A percentile compares a stretch with the other conserved stretches of the same genome.
These are phyloP conservation scores for Acronicta aceris DNA, from an alignment of 2,888 invertebrate species.

Conservation along the genomic window DNA sequence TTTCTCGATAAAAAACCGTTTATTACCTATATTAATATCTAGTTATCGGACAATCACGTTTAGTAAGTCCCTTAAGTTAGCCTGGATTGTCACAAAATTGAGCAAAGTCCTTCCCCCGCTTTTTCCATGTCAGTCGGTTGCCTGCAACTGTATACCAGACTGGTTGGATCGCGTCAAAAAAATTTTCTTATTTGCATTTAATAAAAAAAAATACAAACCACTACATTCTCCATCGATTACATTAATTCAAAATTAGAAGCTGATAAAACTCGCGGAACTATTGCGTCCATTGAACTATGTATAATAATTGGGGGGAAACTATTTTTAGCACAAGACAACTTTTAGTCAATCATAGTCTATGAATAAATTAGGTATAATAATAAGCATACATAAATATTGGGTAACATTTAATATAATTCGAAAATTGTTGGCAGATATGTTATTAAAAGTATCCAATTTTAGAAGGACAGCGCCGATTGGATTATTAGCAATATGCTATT, in stretches of 20 bases:
- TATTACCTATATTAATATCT: background rate
- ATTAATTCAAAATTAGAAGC: conserved; percentile 9
- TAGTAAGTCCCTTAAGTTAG: background rate
- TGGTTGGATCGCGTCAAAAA: too few relatives aligned
- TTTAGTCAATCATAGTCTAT: background rate
- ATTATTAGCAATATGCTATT: too few relatives aligned
- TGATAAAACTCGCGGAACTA: conserved; percentile 9
- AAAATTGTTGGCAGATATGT: background rate
- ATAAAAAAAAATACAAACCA: background rate
- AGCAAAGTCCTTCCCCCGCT: too few relatives aligned
- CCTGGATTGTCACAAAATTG: too few relatives aligned
- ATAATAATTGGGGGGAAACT: conserved; percentile 6
- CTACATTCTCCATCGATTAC: background rate
- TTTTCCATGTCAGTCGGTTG: too few relatives aligned
- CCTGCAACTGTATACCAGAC: too few relatives aligned
- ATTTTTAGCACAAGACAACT: conserved; percentile 19
- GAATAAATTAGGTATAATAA: conserved; percentile 9
- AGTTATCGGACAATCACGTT: background rate
- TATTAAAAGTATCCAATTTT: too few relatives aligned
- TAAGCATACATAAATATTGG: background rate
- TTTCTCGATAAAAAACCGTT: background rate
- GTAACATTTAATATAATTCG: background rate
- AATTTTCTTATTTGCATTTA: background rate
- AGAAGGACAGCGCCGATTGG: too few relatives aligned
- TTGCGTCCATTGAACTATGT: conserved; percentile 31